Evolutionary conservation across 2,797 vertebrate genomes (phyloP).

Genomic region (Pipistrellus pipistrellus): DNA sequence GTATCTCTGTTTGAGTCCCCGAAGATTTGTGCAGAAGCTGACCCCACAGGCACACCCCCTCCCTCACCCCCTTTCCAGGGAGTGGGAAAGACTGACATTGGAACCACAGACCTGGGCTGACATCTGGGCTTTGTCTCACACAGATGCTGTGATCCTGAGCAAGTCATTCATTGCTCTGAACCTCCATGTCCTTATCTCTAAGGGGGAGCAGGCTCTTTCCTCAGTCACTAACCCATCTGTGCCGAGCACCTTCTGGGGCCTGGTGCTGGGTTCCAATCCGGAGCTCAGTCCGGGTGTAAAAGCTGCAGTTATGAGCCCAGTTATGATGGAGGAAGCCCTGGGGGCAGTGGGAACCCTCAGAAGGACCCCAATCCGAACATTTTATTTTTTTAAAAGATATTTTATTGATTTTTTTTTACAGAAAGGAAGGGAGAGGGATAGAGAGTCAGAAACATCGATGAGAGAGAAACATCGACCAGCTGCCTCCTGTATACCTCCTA

Average conservation of each 20-base stretch:
- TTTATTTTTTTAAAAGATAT: too few species aligned
- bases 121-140: conserved; percentile 28
- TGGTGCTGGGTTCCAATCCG: neutral
- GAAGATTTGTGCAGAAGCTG: neutral
- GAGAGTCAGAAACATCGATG: too few species aligned
- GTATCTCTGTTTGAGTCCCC: neutral
- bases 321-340: neutral
- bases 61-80: neutral
- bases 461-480: too few species aligned
- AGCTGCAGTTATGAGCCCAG: neutral
- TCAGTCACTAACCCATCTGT: neutral
- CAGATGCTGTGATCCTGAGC: conserved; percentile 27
- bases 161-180: conserved; percentile 33
- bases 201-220: neutral
- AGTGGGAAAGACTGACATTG: neutral
- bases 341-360: neutral
- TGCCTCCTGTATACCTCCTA: too few species aligned
- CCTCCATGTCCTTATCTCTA: conserved; percentile 64
- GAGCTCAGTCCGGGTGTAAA: neutral
- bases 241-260: neutral
- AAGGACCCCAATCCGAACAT: neutral
- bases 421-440: too few species aligned
- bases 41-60: neutral
- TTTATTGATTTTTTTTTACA: too few species aligned
- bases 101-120: conserved; percentile 1